A percentile compares a stretch with the other conserved stretches of the same genome.
These are phyloP conservation scores for Synergus gifuensis DNA, from an alignment of 2,888 invertebrate genomes.

Conservation along the genomic window DNA sequence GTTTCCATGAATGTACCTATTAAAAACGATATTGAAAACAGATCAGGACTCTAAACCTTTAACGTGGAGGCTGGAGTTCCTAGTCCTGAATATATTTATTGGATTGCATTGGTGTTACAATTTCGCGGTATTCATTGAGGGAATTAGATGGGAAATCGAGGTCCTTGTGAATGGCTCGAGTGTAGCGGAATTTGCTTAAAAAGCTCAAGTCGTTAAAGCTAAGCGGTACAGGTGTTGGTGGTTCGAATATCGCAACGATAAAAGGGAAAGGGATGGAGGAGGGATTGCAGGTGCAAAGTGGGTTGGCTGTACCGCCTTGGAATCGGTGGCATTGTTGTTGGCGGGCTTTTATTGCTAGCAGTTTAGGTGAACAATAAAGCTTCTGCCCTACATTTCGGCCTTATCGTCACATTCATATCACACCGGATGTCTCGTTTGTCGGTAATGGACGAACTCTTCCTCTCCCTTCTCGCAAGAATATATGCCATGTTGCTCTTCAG, in stretches of 20 bases:
- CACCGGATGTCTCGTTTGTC: constrained; percentile 62
- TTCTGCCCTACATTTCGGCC: constrained; percentile 61
- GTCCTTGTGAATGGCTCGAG: neutral
- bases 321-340: constrained; percentile 61
- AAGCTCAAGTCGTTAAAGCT: constrained; percentile 53
- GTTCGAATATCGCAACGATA: constrained; percentile 56
- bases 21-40: too few relatives aligned
- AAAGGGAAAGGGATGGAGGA: constrained; percentile 53
- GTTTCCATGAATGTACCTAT: too few relatives aligned
- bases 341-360: constrained; percentile 65
- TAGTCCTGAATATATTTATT: too few relatives aligned
- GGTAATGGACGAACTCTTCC: constrained; percentile 63
- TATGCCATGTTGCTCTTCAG: neutral
- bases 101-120: too few relatives aligned
- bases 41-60: too few relatives aligned
- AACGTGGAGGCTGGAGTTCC: too few relatives aligned
- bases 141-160: neutral
- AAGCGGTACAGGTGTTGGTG: constrained; percentile 51
- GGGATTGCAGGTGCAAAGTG: constrained; percentile 44
- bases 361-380: constrained; percentile 70
- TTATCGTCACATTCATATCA: constrained; percentile 65
- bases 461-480: neutral
- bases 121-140: neutral
- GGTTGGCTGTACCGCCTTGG: constrained; percentile 46
- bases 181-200: constrained; percentile 11